Base-by-base conservation (phyloP, 2,113 vertebrate species). In the Vicugna pacos region DNA sequence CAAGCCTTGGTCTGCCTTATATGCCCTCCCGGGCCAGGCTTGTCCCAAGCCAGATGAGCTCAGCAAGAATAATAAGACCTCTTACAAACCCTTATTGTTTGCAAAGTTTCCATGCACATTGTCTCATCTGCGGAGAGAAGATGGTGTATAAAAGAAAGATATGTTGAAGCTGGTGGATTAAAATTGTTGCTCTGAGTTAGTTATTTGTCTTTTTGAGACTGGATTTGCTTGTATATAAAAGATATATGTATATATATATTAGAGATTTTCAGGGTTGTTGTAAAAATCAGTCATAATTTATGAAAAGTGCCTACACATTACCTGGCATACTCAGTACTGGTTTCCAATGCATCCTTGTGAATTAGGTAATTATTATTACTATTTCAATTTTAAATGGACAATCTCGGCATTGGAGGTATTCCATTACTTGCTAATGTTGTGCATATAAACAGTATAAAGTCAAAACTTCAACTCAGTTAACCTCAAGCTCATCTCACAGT, bases 271-370 rank as follows among this genome's bases (percentile, higher is more conserved):
- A 35, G 8, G 17, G 9, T 85, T 28, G 12, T 73, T 77, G 13
- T 62, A 89, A 69, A 75, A 88, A 56, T 64, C 13, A 75, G 24
- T 89, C 16, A 67, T 94, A 54, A 89, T 69, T 81, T 89, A 54
- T 85, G 4, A 82, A 69, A 81, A 52, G 11, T 50, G 10, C 19
- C 12, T 58, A 10, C 30, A 28, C 1, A 17, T 65, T 72, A 22
- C 32, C 54, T 58, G 11, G 22, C 22, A 88, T n/a, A 73, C 28
- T 91, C 10, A 52, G 3, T 48, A 84, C 3, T 62, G 3, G 5
- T 54, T 96, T 88, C 67, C 8, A 94, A 35, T 52, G 15, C 8
- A 50, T 64, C 6, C 9, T 28, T 72, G 3, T 10, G 5, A 7
- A 85, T 65, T 80, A 85, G 35, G 26, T 73, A 58, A 72, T n/a